Base-by-base conservation (phyloP, 2,888 invertebrate species). In the Leptopilina myrica region DNA sequence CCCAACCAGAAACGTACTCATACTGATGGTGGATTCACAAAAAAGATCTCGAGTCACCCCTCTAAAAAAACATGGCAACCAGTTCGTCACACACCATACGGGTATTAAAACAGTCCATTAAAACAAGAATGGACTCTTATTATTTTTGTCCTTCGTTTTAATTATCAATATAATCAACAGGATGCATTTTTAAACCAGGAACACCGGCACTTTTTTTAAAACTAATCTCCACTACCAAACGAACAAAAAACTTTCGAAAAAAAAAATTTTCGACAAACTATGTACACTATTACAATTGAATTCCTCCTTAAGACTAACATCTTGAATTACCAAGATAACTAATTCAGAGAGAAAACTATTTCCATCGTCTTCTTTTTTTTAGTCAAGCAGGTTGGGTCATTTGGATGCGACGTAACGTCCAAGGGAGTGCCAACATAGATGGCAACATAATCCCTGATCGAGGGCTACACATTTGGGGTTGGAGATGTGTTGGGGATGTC, bases 381-480 rank as follows among this genome's bases (percentile, higher is more conserved):
- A 64, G 79, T 81, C 79, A 78, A 64, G 62, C 62, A 62, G 64
- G 64, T 66, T 81, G 46, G 82, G 81, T 82, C 81, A 84, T 86
- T 86, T 84, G 79, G 81, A 85, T 84, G 84, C 84, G 87, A 88
- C 87, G 86, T 88, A 89, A 88, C 87, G 84, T 85, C 84, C 85
- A 83, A 83, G 84, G 86, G 86, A 85, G 85, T 81, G 85, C 83
- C 84, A 79, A 83, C 86, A 79, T 86, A 79, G 88, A 87, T 85
- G 87, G 88, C 87, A 88, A 88, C 87, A 85, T 90, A 90, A 90
- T 90, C 90, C 89, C 86, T 85, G 86, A 89, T 89, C 86, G 89
- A 87, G 88, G 86, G 86, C 83, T 86, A 85, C 87, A 87, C 86
- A 84, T 85, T 33, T 84, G 87, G 86, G 86, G 85, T 86, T 85